Evolutionary conservation across 2,113 vertebrate species (phyloP).

Genomic region (Hyperoodon ampullatus): DNA sequence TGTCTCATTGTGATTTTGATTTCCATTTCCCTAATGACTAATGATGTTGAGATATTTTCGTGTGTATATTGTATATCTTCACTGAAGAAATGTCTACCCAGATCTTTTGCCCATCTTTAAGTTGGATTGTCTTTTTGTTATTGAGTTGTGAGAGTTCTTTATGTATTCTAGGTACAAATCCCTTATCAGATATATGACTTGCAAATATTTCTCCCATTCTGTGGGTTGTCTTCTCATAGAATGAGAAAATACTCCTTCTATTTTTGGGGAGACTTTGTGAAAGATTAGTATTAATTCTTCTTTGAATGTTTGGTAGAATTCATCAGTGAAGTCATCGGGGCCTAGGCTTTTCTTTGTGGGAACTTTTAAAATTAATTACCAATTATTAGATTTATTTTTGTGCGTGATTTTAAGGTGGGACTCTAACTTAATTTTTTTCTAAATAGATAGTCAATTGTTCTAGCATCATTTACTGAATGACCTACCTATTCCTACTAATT

Average conservation of each 20-base stretch:
- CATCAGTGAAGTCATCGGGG: neutral
- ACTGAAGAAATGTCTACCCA: neutral
- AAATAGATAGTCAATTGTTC: neutral
- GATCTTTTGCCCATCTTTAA: conserved; percentile 4
- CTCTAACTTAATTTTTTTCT: neutral
- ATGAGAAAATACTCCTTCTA: neutral
- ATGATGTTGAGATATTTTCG: neutral
- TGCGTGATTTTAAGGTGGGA: conserved; percentile 18
- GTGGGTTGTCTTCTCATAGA: neutral
- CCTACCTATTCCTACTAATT: neutral
- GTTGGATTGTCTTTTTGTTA: neutral
- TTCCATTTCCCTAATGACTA: neutral
- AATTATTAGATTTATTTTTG: conserved; percentile 2
- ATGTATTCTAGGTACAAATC: neutral
- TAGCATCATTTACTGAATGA: neutral
- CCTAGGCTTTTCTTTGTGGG: neutral
- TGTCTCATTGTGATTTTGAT: neutral
- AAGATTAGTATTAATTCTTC: neutral
- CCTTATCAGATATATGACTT: neutral
- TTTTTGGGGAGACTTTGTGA: neutral
- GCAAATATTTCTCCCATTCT: neutral
- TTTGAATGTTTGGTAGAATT: neutral
- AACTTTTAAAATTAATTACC: neutral
- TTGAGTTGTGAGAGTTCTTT: conserved; percentile 1
- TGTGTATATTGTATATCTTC: neutral